Conservation (phyloP, 2,888 invertebrate species). For the Seira sanloemensis region DNA sequence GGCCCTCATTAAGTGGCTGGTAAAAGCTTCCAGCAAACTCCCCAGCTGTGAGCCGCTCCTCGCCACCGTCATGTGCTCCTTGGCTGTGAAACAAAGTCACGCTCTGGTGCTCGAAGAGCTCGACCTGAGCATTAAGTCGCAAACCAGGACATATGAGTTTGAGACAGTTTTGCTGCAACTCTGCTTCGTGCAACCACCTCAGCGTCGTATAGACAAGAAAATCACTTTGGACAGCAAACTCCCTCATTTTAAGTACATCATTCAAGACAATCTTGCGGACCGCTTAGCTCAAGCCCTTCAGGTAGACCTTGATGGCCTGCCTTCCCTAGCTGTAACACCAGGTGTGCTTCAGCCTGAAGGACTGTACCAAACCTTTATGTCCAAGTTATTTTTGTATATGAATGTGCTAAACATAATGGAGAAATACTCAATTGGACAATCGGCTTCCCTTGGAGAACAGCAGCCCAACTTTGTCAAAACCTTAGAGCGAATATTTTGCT, state of each 20-base stretch:
- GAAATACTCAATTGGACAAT: conserved; percentile 55
- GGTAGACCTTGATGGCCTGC: conserved; percentile 47
- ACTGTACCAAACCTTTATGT: conserved; percentile 28
- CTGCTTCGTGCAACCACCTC: conserved; percentile 52
- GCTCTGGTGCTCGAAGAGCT: conserved; percentile 56
- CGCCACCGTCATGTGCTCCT: conserved; percentile 59
- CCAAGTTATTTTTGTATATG: conserved; percentile 50
- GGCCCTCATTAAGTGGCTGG: conserved; percentile 55
- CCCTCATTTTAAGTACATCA: conserved; percentile 8
- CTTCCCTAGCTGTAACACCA: conserved; percentile 10
- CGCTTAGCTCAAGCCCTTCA: conserved; percentile 51
- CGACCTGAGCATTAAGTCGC: background rate
- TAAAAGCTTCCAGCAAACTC: conserved; percentile 11
- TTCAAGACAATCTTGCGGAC: conserved; percentile 26
- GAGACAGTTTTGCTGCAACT: conserved; percentile 55
- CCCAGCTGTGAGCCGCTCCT: conserved; percentile 41
- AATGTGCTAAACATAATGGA: conserved; percentile 62
- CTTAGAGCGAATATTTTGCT: conserved; percentile 58
- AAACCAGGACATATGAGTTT: conserved; percentile 35
- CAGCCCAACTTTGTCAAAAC: conserved; percentile 48
- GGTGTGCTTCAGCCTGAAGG: background rate
- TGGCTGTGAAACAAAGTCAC: conserved; percentile 65
- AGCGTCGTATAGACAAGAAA: background rate
- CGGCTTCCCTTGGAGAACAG: background rate
- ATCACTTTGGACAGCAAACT: background rate